Base-by-base conservation (phyloP, 2,113 vertebrate species). In the Corythoichthys haematopterus region DNA sequence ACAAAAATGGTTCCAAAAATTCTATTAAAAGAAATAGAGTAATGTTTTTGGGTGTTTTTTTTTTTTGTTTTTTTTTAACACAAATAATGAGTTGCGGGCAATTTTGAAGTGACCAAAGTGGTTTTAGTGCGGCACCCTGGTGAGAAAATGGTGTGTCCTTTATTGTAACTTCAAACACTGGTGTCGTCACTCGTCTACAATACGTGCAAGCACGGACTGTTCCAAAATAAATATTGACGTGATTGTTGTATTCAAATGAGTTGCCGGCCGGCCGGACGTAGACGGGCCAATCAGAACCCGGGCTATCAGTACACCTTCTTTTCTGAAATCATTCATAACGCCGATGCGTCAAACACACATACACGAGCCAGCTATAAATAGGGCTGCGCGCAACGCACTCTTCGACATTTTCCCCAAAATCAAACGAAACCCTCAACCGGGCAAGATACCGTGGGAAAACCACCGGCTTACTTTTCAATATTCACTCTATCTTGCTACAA, bases 291-390 rank as follows among this genome's bases (percentile, higher is more conserved):
- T 92, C 85, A 85, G 77, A 90, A 80, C 63, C 40, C 83, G 55
- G 58, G 68, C 81, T 81, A 73, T 85, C 87, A 88, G 86, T 84
- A 91, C 90, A 91, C 91, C 90, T 92, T 90, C 87, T 91, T 91
- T 89, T 90, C 87, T 87, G 78, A 89, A 90, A 90, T 92, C 90
- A 91, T 92, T 92, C 88, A 93, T 92, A 89, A 88, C 83, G 88
- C 78, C 75, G 83, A 89, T 90, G 90, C 92, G 92, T 93, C 92
- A 93, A 91, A 91, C 89, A 82, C 79, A 80, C 87, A 78, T 79
- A 68, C 78, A 76, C 80, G 61, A 80, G 58, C 82, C 82, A 88
- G 79, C 83, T 91, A 92, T 92, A 93, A 91, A 92, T 90, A 90
- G 86, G 80, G 86, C 87, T 69, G 81, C 81, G 86, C 88, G 74